Evolutionary conservation across 2,888 invertebrate genomes (phyloP).

Genomic region (Chaitophorus viminalis): DNA sequence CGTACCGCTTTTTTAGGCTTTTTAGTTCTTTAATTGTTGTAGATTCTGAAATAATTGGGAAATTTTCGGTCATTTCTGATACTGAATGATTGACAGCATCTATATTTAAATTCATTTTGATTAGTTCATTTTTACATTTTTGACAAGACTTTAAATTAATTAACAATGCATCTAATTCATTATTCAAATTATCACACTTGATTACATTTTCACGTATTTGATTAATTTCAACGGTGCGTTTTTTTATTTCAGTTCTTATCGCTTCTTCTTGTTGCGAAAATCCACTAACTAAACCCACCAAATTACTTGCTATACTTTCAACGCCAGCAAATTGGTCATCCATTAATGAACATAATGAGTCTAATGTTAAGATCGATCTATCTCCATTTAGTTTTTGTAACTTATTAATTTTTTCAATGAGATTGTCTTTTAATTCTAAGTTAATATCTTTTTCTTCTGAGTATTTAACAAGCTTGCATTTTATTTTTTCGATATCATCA

Average conservation of each 20-base stretch:
- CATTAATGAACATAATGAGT: constrained; percentile 75
- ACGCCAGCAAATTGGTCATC: constrained; percentile 82
- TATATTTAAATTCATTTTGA: constrained; percentile 75
- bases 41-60: constrained; percentile 82
- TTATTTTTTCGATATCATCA: constrained; percentile 80
- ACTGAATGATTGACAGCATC: constrained; percentile 77
- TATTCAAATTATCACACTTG: constrained; percentile 89
- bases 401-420: constrained; percentile 82
- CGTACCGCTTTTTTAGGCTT: constrained; percentile 84
- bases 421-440: constrained; percentile 79
- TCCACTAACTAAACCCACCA: constrained; percentile 78
- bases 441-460: constrained; percentile 86
- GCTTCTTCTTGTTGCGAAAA: constrained; percentile 80
- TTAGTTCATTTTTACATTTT: constrained; percentile 77
- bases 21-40: constrained; percentile 83
- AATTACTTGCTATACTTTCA: constrained; percentile 77
- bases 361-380: constrained; percentile 76
- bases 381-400: constrained; percentile 80
- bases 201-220: constrained; percentile 84
- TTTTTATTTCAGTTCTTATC: constrained; percentile 78
- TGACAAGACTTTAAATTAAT: constrained; percentile 81
- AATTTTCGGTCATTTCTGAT: constrained; percentile 77
- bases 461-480: constrained; percentile 82
- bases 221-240: constrained; percentile 76
- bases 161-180: constrained; percentile 84